Evolutionary conservation across 2,797 vertebrate species (phyloP).

Genomic region (Anabacerthia variegaticeps): DNA sequence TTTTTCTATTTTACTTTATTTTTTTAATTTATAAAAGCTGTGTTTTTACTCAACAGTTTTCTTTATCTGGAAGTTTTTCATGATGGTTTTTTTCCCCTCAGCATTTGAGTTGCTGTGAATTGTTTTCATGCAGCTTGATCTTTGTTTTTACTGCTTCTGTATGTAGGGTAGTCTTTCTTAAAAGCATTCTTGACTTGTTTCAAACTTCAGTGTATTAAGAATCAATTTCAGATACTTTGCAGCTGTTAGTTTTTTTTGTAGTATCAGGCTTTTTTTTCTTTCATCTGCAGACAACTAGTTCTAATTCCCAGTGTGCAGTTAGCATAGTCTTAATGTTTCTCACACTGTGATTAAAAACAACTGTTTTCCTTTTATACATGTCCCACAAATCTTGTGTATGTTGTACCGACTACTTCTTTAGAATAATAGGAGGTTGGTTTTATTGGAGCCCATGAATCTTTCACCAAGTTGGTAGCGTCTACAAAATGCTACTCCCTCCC

Average conservation of each 20-base stretch:
- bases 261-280: not conserved
- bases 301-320: not conserved
- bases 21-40: not conserved
- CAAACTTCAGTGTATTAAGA: not conserved
- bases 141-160: not conserved
- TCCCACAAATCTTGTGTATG: not conserved
- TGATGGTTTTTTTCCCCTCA: not conserved
- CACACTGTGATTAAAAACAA: not conserved
- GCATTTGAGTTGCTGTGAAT: not conserved
- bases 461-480: not conserved
- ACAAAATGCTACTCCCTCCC: not conserved
- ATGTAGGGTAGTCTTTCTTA: not conserved
- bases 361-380: not conserved
- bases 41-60: not conserved
- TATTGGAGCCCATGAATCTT: not conserved
- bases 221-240: not conserved
- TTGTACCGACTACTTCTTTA: not conserved
- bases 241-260: not conserved
- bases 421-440: not conserved
- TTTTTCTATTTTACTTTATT: not conserved
- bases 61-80: not conserved
- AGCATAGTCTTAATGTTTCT: not conserved
- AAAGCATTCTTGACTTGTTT: not conserved
- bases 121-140: not conserved
- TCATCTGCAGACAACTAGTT: not conserved